These are phyloP conservation scores for Microcaecilia unicolor DNA, from an alignment of 2,797 vertebrate species.

Conservation along the genomic window DNA sequence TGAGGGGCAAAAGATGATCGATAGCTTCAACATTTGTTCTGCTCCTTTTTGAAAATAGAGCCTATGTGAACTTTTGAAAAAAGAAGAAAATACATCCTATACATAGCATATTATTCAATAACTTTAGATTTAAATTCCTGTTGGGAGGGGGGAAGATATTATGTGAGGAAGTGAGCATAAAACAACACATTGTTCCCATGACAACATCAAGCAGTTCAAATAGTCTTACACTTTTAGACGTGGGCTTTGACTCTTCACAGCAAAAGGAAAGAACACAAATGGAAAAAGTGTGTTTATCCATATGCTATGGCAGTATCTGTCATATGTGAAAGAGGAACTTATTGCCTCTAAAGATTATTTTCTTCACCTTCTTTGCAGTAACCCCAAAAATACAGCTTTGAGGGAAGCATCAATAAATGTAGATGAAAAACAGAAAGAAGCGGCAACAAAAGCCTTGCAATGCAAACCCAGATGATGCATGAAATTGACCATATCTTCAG, in stretches of 20 bases:
- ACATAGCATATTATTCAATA: neutral
- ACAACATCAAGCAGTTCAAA: conserved; percentile 3
- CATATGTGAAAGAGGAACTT: neutral
- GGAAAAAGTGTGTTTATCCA: neutral
- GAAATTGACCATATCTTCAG: too few species aligned
- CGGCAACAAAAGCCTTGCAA: too few species aligned
- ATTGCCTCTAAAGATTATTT: conserved; percentile 1
- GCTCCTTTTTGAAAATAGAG: conserved; percentile 12
- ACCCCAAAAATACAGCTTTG: neutral
- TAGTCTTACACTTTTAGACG: neutral
- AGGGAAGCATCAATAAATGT: too few species aligned
- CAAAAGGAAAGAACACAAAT: conserved; percentile 4
- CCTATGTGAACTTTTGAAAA: too few species aligned
- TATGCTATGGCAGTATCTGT: neutral
- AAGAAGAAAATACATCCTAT: too few species aligned
- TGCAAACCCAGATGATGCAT: too few species aligned
- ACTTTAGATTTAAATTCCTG: too few species aligned
- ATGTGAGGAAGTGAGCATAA: conserved; percentile 4
- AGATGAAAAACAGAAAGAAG: neutral
- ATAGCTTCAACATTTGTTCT: neutral
- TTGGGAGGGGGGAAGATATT: too few species aligned
- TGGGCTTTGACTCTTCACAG: conserved; percentile 8
- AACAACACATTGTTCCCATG: conserved; percentile 14
- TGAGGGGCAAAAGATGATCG: too few species aligned
- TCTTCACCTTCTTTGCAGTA: neutral